Evolutionary conservation across 2,797 vertebrate species (phyloP).

Genomic region (Eremophila alpestris): DNA sequence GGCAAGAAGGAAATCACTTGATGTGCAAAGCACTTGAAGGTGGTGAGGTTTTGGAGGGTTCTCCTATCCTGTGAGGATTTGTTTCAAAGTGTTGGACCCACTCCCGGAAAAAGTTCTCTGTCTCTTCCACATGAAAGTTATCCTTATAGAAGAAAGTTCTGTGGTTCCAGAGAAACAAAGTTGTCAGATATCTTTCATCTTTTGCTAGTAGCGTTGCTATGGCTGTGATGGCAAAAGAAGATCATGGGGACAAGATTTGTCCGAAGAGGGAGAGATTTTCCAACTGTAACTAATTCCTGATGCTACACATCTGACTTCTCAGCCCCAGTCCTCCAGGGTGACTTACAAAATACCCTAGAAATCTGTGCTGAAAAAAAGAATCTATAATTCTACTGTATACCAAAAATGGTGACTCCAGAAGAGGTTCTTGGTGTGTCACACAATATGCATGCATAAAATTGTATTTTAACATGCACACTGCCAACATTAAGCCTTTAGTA

Average conservation of each 20-base stretch:
- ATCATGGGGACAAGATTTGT: conserved; percentile 32
- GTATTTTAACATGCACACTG: not conserved
- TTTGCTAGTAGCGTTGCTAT: conserved; percentile 16
- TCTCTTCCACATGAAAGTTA: conserved; percentile 52
- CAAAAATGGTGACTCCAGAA: conserved; percentile 4
- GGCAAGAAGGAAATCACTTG: conserved; percentile 42
- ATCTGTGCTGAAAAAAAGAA: conserved; percentile 8
- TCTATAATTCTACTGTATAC: not conserved
- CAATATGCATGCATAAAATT: not conserved
- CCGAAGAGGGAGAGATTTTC: conserved; percentile 20
- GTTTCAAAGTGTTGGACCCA: conserved; percentile 55
- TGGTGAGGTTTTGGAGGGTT: conserved; percentile 36
- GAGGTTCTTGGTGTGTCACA: not conserved
- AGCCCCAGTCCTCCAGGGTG: not conserved
- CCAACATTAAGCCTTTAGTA: not conserved
- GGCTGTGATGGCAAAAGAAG: conserved; percentile 52
- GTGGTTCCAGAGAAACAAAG: conserved; percentile 50
- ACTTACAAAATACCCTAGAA: conserved; percentile 40
- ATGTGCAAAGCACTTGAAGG: conserved; percentile 2
- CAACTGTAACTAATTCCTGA: conserved; percentile 44
- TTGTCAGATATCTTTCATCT: conserved; percentile 52
- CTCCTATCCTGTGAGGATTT: conserved; percentile 20
- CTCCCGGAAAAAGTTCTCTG: conserved; percentile 37
- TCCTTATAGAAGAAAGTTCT: conserved; percentile 32
- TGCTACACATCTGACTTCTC: conserved; percentile 9